Conservation (phyloP, 2,888 invertebrate species). For the Lithodes maja region DNA sequence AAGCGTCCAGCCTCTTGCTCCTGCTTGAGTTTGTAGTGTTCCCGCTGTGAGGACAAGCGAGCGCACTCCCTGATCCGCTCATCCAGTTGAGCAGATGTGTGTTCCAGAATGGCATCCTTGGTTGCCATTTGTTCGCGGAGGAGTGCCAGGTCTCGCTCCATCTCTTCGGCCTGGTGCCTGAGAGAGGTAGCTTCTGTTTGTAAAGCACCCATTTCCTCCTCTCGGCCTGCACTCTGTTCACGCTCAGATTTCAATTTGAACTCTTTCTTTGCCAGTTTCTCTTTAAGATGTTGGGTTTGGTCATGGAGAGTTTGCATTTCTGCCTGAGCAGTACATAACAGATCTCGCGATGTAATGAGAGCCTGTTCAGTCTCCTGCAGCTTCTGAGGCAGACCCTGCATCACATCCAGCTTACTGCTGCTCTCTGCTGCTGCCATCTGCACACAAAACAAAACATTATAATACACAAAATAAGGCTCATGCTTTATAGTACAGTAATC, state of each 20-base stretch:
- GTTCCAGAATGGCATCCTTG: conserved; percentile 60
- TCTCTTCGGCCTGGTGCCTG: conserved; percentile 45
- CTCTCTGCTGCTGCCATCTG: conserved; percentile 40
- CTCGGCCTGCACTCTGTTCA: conserved; percentile 29
- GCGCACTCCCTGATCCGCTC: conserved; percentile 65
- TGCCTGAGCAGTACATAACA: conserved; percentile 26
- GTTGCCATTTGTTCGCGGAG: conserved; percentile 49
- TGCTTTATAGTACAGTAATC: background rate
- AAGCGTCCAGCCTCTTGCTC: conserved; percentile 41
- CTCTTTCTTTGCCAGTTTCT: conserved; percentile 50
- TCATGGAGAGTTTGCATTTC: conserved; percentile 50
- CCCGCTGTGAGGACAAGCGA: conserved; percentile 49
- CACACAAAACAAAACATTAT: background rate
- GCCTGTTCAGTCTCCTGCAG: conserved; percentile 49
- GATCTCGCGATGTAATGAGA: conserved; percentile 28
- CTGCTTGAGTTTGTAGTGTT: conserved; percentile 42
- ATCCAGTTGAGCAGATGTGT: conserved; percentile 60
- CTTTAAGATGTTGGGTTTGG: conserved; percentile 33
- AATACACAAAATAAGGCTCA: background rate
- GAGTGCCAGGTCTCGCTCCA: conserved; percentile 14
- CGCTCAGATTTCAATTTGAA: conserved; percentile 47
- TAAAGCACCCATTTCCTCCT: conserved; percentile 24
- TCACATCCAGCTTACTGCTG: conserved; percentile 21
- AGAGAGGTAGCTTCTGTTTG: conserved; percentile 2
- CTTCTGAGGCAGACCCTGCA: conserved; percentile 52